phyloP scores from a whole-genome alignment of 1,140 invertebrate genomes.

The Drosophila lacertosa region DNA sequence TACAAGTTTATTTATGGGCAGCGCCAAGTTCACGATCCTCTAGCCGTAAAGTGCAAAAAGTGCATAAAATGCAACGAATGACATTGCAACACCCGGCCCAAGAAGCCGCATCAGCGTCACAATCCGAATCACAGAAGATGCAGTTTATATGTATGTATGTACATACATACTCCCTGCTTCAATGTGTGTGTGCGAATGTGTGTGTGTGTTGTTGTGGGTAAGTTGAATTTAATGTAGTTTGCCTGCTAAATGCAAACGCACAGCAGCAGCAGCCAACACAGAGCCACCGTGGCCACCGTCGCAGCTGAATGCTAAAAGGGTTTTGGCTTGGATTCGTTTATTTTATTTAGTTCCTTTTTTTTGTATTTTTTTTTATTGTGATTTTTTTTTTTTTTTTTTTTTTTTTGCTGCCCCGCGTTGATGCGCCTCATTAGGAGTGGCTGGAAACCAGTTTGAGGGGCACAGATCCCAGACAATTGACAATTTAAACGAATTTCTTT shows the following conservation, averaged over 20 bases:
- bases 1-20: conserved; percentile 78
- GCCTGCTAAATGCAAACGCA: conserved; percentile 77
- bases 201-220: conserved; percentile 55
- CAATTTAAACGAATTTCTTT: conserved; percentile 82
- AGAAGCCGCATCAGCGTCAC: conserved; percentile 68
- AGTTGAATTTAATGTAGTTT: conserved; percentile 76
- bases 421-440: conserved; percentile 77
- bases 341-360: conserved; percentile 39
- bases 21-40: conserved; percentile 51
- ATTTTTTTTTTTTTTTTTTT: conserved; percentile 32
- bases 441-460: conserved; percentile 70
- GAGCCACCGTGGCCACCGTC: conserved; percentile 55
- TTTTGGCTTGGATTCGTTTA: conserved; percentile 59
- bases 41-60: conserved; percentile 68
- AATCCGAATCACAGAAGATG: conserved; percentile 69
- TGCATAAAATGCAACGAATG: conserved; percentile 77
- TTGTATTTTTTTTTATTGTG: conserved; percentile 16
- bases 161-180: conserved; percentile 6
- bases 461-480: conserved; percentile 73
- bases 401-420: conserved; percentile 32
- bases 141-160: conserved; percentile 47
- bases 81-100: conserved; percentile 70
- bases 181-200: conserved; percentile 1
- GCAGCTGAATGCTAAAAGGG: conserved; percentile 77
- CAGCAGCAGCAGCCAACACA: conserved; percentile 32